Conservation (phyloP, 1,140 invertebrate genomes). For the Bursaphelenchus mucronatus region DNA sequence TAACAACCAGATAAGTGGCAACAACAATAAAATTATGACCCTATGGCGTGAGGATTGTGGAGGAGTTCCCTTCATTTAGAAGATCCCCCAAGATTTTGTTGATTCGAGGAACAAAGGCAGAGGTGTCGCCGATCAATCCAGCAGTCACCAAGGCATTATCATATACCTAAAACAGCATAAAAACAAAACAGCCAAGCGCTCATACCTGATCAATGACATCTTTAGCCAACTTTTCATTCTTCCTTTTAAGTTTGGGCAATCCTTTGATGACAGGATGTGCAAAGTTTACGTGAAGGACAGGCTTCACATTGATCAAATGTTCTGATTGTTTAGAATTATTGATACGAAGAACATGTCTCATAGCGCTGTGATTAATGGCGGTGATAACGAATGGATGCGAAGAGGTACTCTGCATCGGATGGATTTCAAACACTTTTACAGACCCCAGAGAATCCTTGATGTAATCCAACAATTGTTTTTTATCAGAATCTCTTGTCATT, state of each 20-base stretch:
- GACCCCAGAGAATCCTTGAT: slow-evolving; percentile 72
- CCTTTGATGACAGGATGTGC: slow-evolving; percentile 88
- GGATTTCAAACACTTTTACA: slow-evolving; percentile 74
- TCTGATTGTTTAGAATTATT: slow-evolving; percentile 76
- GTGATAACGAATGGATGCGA: slow-evolving; percentile 87
- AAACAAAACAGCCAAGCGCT: slow-evolving; percentile 12
- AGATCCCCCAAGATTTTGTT: slow-evolving; percentile 79
- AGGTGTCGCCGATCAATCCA: slow-evolving; percentile 85
- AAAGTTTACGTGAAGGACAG: slow-evolving; percentile 84
- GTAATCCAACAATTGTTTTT: slow-evolving; percentile 74
- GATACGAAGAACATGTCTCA: slow-evolving; percentile 77
- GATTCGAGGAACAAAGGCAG: slow-evolving; percentile 75
- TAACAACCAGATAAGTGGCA: not conserved
- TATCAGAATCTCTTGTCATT: slow-evolving; percentile 67
- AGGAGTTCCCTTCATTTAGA: slow-evolving; percentile 66
- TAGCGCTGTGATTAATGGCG: slow-evolving; percentile 64
- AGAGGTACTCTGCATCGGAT: slow-evolving; percentile 76
- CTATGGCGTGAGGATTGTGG: slow-evolving; percentile 51
- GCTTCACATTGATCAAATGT: slow-evolving; percentile 78
- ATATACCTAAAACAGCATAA: slow-evolving; percentile 70
- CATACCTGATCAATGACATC: slow-evolving; percentile 77
- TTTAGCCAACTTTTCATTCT: slow-evolving; percentile 75
- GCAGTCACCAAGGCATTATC: slow-evolving; percentile 89
- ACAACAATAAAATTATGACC: slow-evolving; percentile 1
- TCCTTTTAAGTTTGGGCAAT: slow-evolving; percentile 71